Base-by-base conservation (phyloP, 2,888 invertebrate species). In the Standfussiana lucernea region DNA sequence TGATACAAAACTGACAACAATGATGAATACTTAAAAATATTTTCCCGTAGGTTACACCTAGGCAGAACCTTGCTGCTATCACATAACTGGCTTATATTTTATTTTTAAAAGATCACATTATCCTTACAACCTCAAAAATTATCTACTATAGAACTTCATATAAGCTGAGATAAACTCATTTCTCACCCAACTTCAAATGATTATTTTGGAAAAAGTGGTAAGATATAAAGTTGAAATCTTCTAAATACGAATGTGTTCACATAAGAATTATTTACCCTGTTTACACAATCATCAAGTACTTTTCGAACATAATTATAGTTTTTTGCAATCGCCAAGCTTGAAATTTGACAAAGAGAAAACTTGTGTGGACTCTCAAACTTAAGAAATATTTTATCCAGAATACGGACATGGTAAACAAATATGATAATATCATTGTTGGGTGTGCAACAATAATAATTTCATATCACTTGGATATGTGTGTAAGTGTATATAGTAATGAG, bases 371-470 rank as follows among this genome's bases (percentile, higher is more conserved):
- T 32, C 10, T 0, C 18, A 18, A 59, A 59, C 32, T 8, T 59
- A 21, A 32, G 18, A 32, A 32, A 21, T 53, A 28, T 6, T 28
- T n/a, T 32, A 28, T 56, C 21, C 11, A 70, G 11, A 56, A 69
- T 28, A 21, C 10, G 28, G 7, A 32, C 21, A 42, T 15, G 6
- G 15, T 45, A 21, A 42, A 35, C 32, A 15, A 35, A 42, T n/a
- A 28, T 35, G n/a, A 8, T 72, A 11, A 42, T 42, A 56, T 72
- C 35, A 35, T n/a, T 0, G 3, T 32, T 32, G 18, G 50, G 2
- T 53, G 40, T 50, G 42, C 32, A 53, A 53, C 35, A 74, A 28
- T 37, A 45, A 45, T 13, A 59, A 74, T 32, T 59, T 74, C 56
- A 28, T 73, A 73, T 56, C 35, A 74, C 28, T 37, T 45, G 15